Evolutionary conservation across 2,797 vertebrate species (phyloP).

Genomic region (Lepus townsendii): DNA sequence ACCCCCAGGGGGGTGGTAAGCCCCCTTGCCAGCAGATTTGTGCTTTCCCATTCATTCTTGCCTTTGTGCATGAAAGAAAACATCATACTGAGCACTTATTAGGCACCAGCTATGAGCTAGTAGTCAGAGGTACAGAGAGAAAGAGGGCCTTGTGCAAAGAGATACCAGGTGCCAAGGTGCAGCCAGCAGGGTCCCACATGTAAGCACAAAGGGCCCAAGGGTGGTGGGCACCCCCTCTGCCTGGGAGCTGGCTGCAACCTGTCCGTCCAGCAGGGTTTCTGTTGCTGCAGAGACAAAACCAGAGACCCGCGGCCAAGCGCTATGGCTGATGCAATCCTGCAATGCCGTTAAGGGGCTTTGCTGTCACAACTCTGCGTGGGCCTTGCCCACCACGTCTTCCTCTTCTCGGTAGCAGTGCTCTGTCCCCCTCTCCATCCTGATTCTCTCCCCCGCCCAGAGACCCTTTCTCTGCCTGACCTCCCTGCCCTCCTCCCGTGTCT

Average conservation of each 20-base stretch:
- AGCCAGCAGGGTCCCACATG: neutral
- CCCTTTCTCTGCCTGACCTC: neutral
- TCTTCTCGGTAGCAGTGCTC: neutral
- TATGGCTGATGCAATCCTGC: neutral
- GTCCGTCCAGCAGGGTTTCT: neutral
- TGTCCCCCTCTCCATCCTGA: neutral
- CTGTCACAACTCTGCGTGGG: too few species aligned
- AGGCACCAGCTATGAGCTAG: neutral
- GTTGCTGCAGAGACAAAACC: neutral
- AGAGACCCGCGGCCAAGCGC: neutral
- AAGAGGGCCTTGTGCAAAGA: neutral
- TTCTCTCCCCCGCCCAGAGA: neutral
- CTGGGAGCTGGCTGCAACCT: neutral
- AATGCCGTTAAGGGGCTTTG: too few species aligned
- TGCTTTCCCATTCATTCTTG: slow-evolving; percentile 11
- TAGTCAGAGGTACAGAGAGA: neutral
- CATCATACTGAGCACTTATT: neutral
- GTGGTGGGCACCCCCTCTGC: neutral
- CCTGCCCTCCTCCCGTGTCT: neutral
- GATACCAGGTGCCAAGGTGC: too few species aligned
- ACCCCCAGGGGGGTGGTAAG: neutral
- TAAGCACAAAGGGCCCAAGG: neutral
- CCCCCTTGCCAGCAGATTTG: neutral
- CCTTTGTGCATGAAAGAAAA: neutral
- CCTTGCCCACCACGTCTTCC: too few species aligned